These are phyloP conservation scores for Acanthosepion pharaonis DNA, from an alignment of 2,888 invertebrate genomes.

Conservation along the genomic window DNA sequence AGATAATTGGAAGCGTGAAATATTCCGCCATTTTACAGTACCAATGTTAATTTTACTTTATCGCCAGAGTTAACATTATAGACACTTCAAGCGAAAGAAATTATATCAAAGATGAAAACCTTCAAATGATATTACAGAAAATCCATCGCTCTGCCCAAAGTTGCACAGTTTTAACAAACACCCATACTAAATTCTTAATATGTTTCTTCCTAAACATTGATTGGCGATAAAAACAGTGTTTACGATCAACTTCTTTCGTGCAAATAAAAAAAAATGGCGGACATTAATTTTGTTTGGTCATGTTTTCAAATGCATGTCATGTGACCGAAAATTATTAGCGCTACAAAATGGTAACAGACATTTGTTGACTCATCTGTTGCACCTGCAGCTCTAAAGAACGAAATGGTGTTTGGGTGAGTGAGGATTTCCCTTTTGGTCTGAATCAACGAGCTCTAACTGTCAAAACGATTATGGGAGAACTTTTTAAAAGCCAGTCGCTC, in stretches of 20 bases:
- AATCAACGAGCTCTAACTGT: background rate
- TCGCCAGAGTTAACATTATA: background rate
- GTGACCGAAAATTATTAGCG: background rate
- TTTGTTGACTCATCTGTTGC: conserved; percentile 33
- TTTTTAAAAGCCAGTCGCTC: background rate
- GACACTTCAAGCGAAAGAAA: background rate
- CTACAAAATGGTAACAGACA: background rate
- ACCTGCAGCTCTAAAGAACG: background rate
- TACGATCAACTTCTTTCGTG: background rate
- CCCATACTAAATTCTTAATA: background rate
- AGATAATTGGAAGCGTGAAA: background rate
- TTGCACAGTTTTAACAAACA: too few relatives aligned
- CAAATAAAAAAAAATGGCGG: background rate
- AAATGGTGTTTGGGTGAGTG: background rate
- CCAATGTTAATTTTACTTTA: background rate
- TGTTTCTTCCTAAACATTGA: background rate
- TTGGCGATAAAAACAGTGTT: background rate
- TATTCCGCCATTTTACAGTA: background rate
- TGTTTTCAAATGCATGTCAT: background rate
- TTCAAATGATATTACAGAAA: background rate
- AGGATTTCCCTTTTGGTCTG: background rate
- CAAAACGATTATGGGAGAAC: background rate
- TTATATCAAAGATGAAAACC: background rate
- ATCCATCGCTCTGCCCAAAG: background rate
- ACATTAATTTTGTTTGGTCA: background rate